Evolutionary conservation across 2,888 invertebrate genomes (phyloP).

Genomic region (Machimus atricapillus): DNA sequence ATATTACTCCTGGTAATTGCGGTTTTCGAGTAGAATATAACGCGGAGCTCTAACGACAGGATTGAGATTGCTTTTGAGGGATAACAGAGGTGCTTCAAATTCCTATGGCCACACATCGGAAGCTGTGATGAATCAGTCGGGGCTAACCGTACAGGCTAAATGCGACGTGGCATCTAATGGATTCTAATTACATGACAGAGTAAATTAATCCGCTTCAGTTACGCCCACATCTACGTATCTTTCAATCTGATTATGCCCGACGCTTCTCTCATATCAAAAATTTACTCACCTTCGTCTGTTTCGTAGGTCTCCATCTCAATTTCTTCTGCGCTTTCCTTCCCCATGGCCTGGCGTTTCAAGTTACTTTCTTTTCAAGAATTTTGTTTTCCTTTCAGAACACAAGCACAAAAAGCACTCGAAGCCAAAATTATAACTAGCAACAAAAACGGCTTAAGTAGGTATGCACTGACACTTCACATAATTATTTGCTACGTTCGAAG

Average conservation of each 20-base stretch:
- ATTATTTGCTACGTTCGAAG: background rate
- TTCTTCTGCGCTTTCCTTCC: slow-evolving; percentile 28
- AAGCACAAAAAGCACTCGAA: background rate
- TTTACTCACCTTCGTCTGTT: slow-evolving; percentile 44
- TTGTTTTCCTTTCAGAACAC: background rate
- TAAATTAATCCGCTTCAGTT: background rate
- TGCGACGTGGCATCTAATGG: background rate
- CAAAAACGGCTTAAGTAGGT: background rate
- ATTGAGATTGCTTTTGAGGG: background rate
- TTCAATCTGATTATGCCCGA: background rate
- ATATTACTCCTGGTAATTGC: background rate
- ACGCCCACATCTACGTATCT: background rate
- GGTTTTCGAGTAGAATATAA: background rate
- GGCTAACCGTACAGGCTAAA: background rate
- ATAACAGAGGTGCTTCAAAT: background rate
- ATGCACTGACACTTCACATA: background rate
- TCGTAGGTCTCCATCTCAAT: slow-evolving; percentile 46
- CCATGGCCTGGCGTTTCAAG: background rate
- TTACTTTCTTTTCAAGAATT: background rate
- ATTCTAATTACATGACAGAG: background rate
- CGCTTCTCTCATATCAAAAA: background rate
- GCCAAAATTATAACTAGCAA: background rate
- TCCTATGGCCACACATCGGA: background rate
- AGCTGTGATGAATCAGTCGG: background rate
- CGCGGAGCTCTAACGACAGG: background rate